phyloP scores from a whole-genome alignment of 1,140 invertebrate genomes.

The Camponotus pennsylvanicus region DNA sequence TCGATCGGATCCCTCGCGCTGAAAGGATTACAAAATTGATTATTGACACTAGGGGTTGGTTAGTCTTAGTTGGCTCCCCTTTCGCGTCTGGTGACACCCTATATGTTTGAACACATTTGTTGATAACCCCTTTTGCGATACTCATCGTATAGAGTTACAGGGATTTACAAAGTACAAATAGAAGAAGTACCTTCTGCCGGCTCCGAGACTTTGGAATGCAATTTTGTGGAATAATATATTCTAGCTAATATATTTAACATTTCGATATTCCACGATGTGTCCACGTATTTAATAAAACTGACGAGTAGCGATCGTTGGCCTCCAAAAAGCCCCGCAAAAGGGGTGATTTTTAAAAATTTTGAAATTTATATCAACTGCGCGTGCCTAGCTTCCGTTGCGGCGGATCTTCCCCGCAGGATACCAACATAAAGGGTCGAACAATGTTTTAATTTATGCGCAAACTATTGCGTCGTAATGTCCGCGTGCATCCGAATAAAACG shows the following conservation, averaged over 20 bases:
- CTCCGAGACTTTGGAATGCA: conserved; percentile 41
- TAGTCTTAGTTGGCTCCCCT: conserved; percentile 57
- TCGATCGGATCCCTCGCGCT: conserved; percentile 71
- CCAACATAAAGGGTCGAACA: conserved; percentile 61
- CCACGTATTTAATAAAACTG: neutral
- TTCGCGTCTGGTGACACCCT: conserved; percentile 79
- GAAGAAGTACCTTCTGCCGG: conserved; percentile 29
- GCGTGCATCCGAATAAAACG: conserved; percentile 67
- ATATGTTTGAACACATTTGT: conserved; percentile 86
- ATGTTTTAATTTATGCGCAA: conserved; percentile 78
- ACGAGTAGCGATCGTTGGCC: neutral
- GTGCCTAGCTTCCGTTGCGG: conserved; percentile 71
- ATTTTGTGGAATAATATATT: conserved; percentile 19
- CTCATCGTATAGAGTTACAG: conserved; percentile 80
- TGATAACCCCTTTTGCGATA: conserved; percentile 83
- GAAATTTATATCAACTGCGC: conserved; percentile 80
- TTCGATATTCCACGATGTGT: neutral
- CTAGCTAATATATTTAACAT: neutral
- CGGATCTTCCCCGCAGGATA: conserved; percentile 81
- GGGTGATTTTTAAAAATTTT: conserved; percentile 81
- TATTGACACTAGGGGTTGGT: conserved; percentile 81
- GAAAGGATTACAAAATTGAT: conserved; percentile 83
- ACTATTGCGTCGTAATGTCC: conserved; percentile 65
- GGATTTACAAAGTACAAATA: conserved; percentile 75
- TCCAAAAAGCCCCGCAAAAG: neutral